Percentiles rank a stretch among this genome's conserved stretches.
Evolutionary conservation across 2,113 vertebrate species (phyloP).

Genomic region (Elephantulus edwardii): DNA sequence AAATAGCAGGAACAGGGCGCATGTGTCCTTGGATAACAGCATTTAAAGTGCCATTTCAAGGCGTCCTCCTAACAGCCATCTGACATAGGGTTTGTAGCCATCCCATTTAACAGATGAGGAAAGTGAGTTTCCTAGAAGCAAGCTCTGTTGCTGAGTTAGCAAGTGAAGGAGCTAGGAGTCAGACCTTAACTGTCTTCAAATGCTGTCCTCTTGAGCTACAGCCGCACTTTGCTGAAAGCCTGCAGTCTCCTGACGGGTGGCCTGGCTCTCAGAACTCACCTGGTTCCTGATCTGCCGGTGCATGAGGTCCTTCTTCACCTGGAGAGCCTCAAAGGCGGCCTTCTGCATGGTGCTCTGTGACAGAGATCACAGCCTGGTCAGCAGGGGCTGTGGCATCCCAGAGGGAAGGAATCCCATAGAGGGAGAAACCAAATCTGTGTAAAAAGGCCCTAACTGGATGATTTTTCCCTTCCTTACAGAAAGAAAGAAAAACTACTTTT

Average conservation of each 20-base stretch:
- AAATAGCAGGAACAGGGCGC: background rate
- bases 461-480: background rate
- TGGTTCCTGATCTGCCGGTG: constrained; percentile 93
- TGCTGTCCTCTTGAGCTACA: accelerated
- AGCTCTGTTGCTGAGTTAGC: background rate
- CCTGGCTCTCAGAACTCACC: constrained; percentile 81
- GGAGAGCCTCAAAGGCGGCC: constrained; percentile 95
- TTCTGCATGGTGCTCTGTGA: constrained; percentile 96
- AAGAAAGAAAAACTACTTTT: background rate
- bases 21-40: background rate
- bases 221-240: background rate
- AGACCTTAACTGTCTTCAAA: background rate
- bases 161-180: background rate
- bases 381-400: background rate
- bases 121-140: background rate
- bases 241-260: background rate
- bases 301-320: constrained; percentile 94
- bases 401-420: background rate
- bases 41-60: background rate
- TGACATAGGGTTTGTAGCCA: no score
- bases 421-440: background rate
- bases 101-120: background rate
- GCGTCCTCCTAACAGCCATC: background rate
- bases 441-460: no score
- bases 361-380: constrained; percentile 2